Percentiles rank a stretch among this genome's conserved stretches.
Evolutionary conservation across 2,113 vertebrate species (phyloP).

Genomic region (Fregata magnificens): DNA sequence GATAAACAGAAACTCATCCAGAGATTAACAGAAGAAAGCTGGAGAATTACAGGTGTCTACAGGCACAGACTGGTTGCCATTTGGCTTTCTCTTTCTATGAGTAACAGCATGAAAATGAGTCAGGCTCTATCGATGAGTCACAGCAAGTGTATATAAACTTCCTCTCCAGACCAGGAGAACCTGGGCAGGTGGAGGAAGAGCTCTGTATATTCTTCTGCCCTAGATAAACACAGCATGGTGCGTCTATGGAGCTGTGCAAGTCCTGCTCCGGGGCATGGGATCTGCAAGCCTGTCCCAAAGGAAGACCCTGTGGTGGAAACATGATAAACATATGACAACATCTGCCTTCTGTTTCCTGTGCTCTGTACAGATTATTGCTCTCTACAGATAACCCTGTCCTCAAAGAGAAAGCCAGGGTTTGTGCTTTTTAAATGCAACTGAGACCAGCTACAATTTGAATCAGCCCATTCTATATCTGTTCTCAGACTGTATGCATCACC

Average conservation of each 20-base stretch:
- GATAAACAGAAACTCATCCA: background rate
- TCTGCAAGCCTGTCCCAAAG: background rate
- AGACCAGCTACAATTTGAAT: background rate
- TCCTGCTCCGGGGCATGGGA: background rate
- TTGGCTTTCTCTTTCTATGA: constrained; percentile 33
- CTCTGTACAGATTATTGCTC: background rate
- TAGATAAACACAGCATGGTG: background rate
- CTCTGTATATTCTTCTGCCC: background rate
- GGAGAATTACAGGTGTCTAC: constrained; percentile 53
- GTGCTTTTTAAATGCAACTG: background rate
- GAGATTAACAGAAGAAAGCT: constrained; percentile 21
- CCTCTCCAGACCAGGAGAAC: background rate
- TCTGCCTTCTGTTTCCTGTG: constrained; percentile 48
- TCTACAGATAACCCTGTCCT: background rate
- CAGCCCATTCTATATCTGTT: background rate
- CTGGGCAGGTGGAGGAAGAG: constrained; percentile 16
- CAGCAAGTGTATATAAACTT: background rate
- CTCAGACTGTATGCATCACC: background rate
- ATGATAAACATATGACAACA: constrained; percentile 3
- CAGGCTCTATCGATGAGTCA: constrained; percentile 30
- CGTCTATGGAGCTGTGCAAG: background rate
- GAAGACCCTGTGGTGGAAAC: background rate
- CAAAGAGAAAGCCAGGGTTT: background rate
- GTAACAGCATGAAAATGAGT: constrained; percentile 45
- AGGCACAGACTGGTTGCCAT: constrained; percentile 50